Evolutionary conservation across 2,888 invertebrate species (phyloP).

Genomic region (Drosophila histrio): DNA sequence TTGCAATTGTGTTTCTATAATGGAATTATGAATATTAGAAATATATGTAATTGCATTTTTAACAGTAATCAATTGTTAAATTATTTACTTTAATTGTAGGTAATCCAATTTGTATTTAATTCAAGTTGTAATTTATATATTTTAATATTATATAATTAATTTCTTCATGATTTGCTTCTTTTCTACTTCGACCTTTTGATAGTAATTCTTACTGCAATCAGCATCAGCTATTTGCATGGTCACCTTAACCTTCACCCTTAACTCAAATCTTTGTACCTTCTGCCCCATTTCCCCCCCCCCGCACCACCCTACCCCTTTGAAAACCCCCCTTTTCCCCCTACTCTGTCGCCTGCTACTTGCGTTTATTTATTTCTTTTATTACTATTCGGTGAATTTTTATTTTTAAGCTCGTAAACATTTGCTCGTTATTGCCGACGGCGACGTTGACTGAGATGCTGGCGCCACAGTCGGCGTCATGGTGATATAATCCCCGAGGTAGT

Average conservation of each 20-base stretch:
- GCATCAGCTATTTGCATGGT: slow-evolving; percentile 6
- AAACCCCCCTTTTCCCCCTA: neutral
- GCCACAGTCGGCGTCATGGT: slow-evolving; percentile 29
- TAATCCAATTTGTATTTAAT: no score
- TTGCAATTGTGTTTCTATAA: no score
- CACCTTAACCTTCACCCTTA: slow-evolving; percentile 26
- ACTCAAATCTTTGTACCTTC: slow-evolving; percentile 1
- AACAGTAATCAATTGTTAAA: no score
- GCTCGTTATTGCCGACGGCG: slow-evolving; percentile 46
- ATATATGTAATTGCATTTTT: no score
- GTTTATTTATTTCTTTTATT: slow-evolving; percentile 28
- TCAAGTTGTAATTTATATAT: no score
- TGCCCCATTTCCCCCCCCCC: neutral
- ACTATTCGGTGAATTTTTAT: slow-evolving; percentile 48
- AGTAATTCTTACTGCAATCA: neutral
- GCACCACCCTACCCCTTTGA: neutral
- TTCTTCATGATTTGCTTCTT: no score
- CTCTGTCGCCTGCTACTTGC: neutral
- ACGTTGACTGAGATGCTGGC: slow-evolving; percentile 27
- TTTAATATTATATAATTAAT: no score
- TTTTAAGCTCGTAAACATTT: slow-evolving; percentile 55
- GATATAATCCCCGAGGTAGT: slow-evolving; percentile 40
- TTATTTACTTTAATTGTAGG: no score
- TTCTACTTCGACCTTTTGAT: neutral
- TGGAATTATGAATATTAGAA: no score